Base-by-base conservation (phyloP, 2,797 vertebrate genomes). In the Telmatherina bonti region DNA sequence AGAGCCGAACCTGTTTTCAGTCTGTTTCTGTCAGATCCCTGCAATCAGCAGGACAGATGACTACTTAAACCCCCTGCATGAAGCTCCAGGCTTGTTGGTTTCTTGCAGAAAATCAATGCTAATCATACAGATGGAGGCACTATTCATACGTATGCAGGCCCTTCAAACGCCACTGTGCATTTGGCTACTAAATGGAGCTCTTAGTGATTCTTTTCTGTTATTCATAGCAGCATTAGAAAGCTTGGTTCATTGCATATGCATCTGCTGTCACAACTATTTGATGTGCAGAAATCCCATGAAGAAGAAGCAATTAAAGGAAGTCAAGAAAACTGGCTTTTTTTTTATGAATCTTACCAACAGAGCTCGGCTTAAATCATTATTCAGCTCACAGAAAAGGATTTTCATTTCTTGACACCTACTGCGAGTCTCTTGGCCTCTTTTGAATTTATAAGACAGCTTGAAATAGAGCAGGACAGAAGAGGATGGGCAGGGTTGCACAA, bases 31-130 rank as follows among this genome's bases (percentile, higher is more conserved):
- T 58, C 33, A 16, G 69, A 38, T n/a, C n/a, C 31, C 59, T 45
- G 31, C 52, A 43, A 57, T 51, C 61, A 73, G 22, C 36, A 52
- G 54, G 60, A 35, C 52, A 43, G 58, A 55, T 18, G 36, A 58
- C 30, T 7, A 26, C 22, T 61, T 20, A 22, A 29, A 62, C 8
- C 9, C 15, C 11, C 47, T 53, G 31, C 54, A 47, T 33, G 33
- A 27, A 57, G 47, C 4, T 9, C 15, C 41, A 62, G 18, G 24
- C 7, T 10, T 38, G 33, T 16, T 27, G 33, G 59, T 68, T 62
- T 60, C 61, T 27, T 38, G 24, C 58, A 41, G 62, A 62, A 77
- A 72, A 71, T 67, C 62, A 1, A 68, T 59, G 54, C 53, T 64
- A 63, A 69, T 76, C 67, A 59, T 64, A 24, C 38, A 35, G 54